phyloP scores from a whole-genome alignment of 2,888 invertebrate species.

The Drosophila engyochracea region DNA sequence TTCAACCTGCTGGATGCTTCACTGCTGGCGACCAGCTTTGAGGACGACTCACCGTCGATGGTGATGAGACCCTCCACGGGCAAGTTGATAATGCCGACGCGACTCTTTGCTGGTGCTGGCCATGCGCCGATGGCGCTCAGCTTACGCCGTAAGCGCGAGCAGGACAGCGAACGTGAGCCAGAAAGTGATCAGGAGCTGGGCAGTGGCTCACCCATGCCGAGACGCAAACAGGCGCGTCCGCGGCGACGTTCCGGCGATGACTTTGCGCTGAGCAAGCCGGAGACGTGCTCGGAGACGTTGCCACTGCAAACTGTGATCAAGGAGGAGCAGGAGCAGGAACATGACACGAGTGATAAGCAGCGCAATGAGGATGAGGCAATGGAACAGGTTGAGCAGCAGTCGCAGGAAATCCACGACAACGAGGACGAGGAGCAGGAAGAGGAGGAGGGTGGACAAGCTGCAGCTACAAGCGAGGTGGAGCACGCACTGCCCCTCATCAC shows the following conservation, averaged over 20 bases:
- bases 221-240: slow-evolving; percentile 94
- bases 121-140: slow-evolving; percentile 64
- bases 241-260: slow-evolving; percentile 92
- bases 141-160: slow-evolving; percentile 76
- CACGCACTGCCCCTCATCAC: slow-evolving; percentile 8
- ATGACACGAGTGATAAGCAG: slow-evolving; percentile 38
- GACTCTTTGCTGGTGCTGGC: slow-evolving; percentile 81
- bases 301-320: slow-evolving; percentile 83
- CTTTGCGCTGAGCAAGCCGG: slow-evolving; percentile 85
- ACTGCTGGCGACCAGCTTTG: slow-evolving; percentile 84
- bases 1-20: slow-evolving; percentile 82
- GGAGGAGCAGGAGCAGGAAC: slow-evolving; percentile 84
- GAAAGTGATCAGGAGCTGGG: slow-evolving; percentile 77
- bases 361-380: slow-evolving; percentile 17
- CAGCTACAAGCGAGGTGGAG: slow-evolving; percentile 7
- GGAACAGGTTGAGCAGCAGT: slow-evolving; percentile 51
- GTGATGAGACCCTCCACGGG: slow-evolving; percentile 82
- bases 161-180: slow-evolving; percentile 83
- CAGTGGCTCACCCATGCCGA: slow-evolving; percentile 91
- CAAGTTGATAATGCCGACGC: slow-evolving; percentile 83
- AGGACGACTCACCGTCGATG: slow-evolving; percentile 86
- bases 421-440: slow-evolving; percentile 6
- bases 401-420: neutral
- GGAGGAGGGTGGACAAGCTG: slow-evolving; percentile 17
- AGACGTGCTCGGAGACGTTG: slow-evolving; percentile 72